These are phyloP conservation scores for Ochotona princeps DNA, from an alignment of 2,113 vertebrate species.

Conservation along the genomic window DNA sequence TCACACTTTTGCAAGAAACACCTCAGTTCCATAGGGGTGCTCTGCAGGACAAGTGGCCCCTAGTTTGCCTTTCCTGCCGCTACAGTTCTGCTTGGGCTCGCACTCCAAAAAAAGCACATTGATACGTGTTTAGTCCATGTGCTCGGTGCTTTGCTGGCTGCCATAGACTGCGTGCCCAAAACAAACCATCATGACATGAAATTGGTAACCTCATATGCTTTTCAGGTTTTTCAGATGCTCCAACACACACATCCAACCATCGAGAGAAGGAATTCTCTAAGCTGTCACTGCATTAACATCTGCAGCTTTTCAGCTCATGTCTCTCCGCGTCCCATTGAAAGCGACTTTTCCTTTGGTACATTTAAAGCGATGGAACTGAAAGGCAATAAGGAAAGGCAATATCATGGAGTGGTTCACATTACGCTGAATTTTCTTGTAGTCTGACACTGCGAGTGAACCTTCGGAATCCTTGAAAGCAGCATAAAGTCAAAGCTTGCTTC, in stretches of 20 bases:
- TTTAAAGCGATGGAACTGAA: slow-evolving; percentile 77
- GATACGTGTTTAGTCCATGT: slow-evolving; percentile 61
- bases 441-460: slow-evolving; percentile 79
- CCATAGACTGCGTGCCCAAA: slow-evolving; percentile 73
- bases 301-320: slow-evolving; percentile 77
- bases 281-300: slow-evolving; percentile 69
- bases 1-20: slow-evolving; percentile 72
- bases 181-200: slow-evolving; percentile 67
- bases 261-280: slow-evolving; percentile 71
- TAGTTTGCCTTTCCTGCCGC: slow-evolving; percentile 76
- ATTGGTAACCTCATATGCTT: slow-evolving; percentile 52
- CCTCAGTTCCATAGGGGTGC: slow-evolving; percentile 67
- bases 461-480: slow-evolving; percentile 77
- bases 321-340: slow-evolving; percentile 72
- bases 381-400: slow-evolving; percentile 78
- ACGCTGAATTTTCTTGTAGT: slow-evolving; percentile 77
- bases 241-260: slow-evolving; percentile 64
- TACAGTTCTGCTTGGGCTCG: slow-evolving; percentile 64
- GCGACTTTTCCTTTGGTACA: slow-evolving; percentile 74
- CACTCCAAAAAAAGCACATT: slow-evolving; percentile 74
- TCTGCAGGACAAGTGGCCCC: slow-evolving; percentile 81
- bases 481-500: slow-evolving; percentile 74
- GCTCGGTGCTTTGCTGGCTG: slow-evolving; percentile 46
- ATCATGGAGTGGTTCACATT: slow-evolving; percentile 77
- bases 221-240: slow-evolving; percentile 72